Conservation (phyloP, 2,888 invertebrate species). For the Athalia cordata region DNA sequence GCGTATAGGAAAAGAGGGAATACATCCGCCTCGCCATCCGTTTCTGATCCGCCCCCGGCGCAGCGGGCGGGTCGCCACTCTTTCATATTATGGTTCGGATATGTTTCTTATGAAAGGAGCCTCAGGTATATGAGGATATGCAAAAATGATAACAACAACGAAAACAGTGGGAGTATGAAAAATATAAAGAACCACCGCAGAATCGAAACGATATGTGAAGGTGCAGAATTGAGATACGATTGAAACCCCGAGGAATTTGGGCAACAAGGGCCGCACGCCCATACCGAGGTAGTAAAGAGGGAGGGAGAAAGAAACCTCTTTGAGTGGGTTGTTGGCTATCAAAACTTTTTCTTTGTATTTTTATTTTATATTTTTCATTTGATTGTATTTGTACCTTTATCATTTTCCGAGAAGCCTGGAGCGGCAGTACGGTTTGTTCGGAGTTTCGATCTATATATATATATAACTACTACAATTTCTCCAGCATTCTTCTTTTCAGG, state of each 20-base stretch:
- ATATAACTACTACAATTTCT: constrained; percentile 10
- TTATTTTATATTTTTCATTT: too few relatives aligned
- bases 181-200: background rate
- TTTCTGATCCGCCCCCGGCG: background rate
- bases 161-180: background rate
- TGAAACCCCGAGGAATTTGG: background rate
- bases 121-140: background rate
- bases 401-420: constrained; percentile 15
- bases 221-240: constrained; percentile 18
- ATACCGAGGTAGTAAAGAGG: background rate
- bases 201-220: background rate
- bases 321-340: background rate
- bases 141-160: background rate
- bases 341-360: background rate
- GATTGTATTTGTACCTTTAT: constrained; percentile 8
- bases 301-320: constrained; percentile 17
- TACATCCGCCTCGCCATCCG: background rate
- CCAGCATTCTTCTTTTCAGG: background rate
- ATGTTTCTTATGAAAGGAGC: background rate
- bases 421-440: background rate
- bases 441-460: background rate
- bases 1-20: background rate
- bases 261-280: too few relatives aligned
- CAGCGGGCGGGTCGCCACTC: background rate
- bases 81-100: background rate